Base-by-base conservation (phyloP, 2,888 invertebrate species). In the Hermodice carunculata region DNA sequence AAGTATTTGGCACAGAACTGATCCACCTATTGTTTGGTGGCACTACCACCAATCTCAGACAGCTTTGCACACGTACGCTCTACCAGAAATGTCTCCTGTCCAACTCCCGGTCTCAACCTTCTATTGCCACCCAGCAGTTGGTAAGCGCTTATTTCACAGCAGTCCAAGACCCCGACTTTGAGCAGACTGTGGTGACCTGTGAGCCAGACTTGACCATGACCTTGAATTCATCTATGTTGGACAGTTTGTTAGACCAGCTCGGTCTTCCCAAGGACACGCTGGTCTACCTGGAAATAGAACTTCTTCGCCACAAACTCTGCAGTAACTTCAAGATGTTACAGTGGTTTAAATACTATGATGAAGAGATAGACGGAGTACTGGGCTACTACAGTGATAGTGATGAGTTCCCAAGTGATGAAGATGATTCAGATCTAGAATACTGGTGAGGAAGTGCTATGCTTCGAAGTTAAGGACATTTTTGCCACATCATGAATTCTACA, bases 351-450 rank as follows among this genome's bases (percentile, higher is more conserved):
- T 32, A 26, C 19, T 49, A 17, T 14, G 6, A 48, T 43, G 53
- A 44, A n/a, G 44, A 52, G 3, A 26, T 22, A 5, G 54, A 48
- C 8, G 60, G 48, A 5, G 19, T 22, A 5, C n/a, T n/a, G n/a
- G n/a, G n/a, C n/a, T n/a, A n/a, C n/a, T n/a, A n/a, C n/a, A 53
- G 42, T 11, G 75, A 76, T 42, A 74, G 74, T 22, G 77, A 77
- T 43, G 65, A 71, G 26, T 70, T 73, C 4, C 67, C 66, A 8
- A 76, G 74, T 14, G 78, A 77, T 32, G 81, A 78, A 49, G 78
- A 80, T 0, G 81, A 81, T 48, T 81, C 81, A 2, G 81, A 81
- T 60, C 57, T 81, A 37, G 81, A 81, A 64, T 81, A 81, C 61
- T 81, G 81, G 81, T 81, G 48, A 56, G n/a, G n/a, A n/a, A n/a